phyloP scores from a whole-genome alignment of 1,140 invertebrate genomes.

The Drosophila neocordata region DNA sequence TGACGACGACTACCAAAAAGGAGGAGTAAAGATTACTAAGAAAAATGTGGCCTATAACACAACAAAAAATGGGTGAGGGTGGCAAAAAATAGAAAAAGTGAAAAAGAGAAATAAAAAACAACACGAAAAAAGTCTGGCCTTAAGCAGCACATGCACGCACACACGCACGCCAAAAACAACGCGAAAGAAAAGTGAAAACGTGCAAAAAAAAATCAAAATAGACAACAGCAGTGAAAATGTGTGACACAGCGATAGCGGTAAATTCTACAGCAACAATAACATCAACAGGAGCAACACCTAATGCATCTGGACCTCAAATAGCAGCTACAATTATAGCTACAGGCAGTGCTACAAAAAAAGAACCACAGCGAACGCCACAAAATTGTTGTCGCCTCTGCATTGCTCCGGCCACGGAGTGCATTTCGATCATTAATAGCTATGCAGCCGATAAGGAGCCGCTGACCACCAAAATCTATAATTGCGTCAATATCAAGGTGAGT shows the following conservation, averaged over 20 bases:
- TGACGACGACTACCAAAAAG: constrained; percentile 9
- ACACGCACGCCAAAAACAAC: constrained; percentile 16
- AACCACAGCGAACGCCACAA: constrained; percentile 51
- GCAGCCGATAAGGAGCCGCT: constrained; percentile 82
- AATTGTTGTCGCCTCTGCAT: constrained; percentile 81
- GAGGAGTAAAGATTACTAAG: constrained; percentile 19
- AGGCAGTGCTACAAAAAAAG: constrained; percentile 7
- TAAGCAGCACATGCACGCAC: constrained; percentile 12
- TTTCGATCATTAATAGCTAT: constrained; percentile 82
- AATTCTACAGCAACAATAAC: constrained; percentile 21
- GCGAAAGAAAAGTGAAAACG: constrained; percentile 78
- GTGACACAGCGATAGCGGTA: constrained; percentile 56
- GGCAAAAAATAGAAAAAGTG: constrained; percentile 12
- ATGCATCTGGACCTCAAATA: constrained; percentile 18
- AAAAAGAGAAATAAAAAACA: background rate
- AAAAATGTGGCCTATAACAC: constrained; percentile 33
- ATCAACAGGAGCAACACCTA: constrained; percentile 14
- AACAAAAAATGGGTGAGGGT: constrained; percentile 29
- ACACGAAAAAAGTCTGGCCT: constrained; percentile 8
- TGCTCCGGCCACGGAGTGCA: constrained; percentile 80
- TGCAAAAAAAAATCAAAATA: constrained; percentile 54
- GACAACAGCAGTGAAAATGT: constrained; percentile 55
- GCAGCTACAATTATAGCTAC: constrained; percentile 1
- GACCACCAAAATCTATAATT: constrained; percentile 79
- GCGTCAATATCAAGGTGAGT: constrained; percentile 82